Percentiles rank a stretch among this genome's conserved stretches.
Conservation (phyloP, 2,888 invertebrate genomes). For the Drosophila rubida region DNA sequence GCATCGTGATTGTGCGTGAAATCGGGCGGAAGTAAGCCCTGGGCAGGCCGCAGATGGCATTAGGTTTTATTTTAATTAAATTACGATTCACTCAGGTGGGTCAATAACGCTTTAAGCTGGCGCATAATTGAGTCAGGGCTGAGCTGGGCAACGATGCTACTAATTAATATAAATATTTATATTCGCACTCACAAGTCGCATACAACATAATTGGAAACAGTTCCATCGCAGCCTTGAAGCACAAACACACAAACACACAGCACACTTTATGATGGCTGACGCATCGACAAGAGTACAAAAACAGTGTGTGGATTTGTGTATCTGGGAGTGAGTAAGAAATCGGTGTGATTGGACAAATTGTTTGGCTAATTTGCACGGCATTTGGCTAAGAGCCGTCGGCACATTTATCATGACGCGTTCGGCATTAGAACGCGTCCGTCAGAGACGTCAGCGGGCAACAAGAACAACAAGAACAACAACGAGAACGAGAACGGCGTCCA, state of each 20-base stretch:
- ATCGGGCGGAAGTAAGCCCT: no score
- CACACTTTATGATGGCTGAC: conserved; percentile 46
- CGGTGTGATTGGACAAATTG: conserved; percentile 73
- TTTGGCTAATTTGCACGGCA: conserved; percentile 70
- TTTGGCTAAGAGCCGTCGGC: conserved; percentile 63
- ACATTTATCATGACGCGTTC: conserved; percentile 66
- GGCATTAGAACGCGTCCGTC: conserved; percentile 40
- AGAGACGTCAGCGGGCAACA: conserved; percentile 18
- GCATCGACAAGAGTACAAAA: no score
- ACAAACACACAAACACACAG: not conserved
- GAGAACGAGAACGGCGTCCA: not conserved
- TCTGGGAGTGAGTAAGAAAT: not conserved
- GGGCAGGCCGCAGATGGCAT: no score
- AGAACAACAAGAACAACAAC: not conserved
- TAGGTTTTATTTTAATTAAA: not conserved
- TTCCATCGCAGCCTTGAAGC: conserved; percentile 40
- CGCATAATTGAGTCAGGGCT: not conserved
- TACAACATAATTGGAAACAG: conserved; percentile 9
- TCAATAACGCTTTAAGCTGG: not conserved
- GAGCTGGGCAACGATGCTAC: not conserved
- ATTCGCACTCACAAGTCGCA: not conserved
- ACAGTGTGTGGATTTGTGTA: no score
- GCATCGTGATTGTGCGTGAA: no score
- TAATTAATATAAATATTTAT: conserved; percentile 28
- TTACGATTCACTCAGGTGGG: not conserved